Evolutionary conservation across 1,140 invertebrate genomes (phyloP), one percentile per base, ranked within the genome.

Genomic region (Lycorma delicatula): DNA sequence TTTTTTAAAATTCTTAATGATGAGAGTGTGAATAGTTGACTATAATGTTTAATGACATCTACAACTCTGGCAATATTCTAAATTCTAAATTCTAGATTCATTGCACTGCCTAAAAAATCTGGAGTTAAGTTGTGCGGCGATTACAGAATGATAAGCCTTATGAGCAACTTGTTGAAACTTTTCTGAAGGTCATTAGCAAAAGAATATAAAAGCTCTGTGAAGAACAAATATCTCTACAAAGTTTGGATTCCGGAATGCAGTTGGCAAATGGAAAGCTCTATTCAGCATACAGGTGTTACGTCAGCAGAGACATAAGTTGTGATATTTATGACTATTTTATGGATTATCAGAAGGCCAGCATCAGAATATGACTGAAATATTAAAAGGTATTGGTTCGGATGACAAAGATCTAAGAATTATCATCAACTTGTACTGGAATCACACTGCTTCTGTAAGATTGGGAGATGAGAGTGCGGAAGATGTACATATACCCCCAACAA

Each of bases 241-340:
- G 58, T 65, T 67, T 60, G 63, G 64, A 12, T 65, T 66, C n/a
- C 34, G 59, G 48, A 48, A 48, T 13, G 62, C 48, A 44, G 23
- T 66, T 28, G 66, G 64, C 12, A 66, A 61, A 28, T 36, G 60
- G 49, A 63, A 66, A 48, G 67, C 62, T 20, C 27, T 66, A 11
- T 59, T 68, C 36, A n/a, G 20, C 2, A 57, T 68, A 20, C 50
- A 65, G 16, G 36, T 66, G 12, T 29, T 62, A 13, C 48, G 56
- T 6, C 63, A 66, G 38, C 55, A 44, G 31, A 16, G 60, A 64
- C 47, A 47, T 63, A 5, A 64, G 60, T 46, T 23, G 31, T 13
- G 38, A 58, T n/a, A 49, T 65, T 4, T 65, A 50, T 53, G 44
- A 36, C 4, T 64, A 59, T 36, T 58, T 67, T 50, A 56, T 64